Percentiles rank a stretch among this genome's conserved stretches.
Evolutionary conservation across 2,888 invertebrate species (phyloP).

Genomic region (Ommatoiulus sabulosus): DNA sequence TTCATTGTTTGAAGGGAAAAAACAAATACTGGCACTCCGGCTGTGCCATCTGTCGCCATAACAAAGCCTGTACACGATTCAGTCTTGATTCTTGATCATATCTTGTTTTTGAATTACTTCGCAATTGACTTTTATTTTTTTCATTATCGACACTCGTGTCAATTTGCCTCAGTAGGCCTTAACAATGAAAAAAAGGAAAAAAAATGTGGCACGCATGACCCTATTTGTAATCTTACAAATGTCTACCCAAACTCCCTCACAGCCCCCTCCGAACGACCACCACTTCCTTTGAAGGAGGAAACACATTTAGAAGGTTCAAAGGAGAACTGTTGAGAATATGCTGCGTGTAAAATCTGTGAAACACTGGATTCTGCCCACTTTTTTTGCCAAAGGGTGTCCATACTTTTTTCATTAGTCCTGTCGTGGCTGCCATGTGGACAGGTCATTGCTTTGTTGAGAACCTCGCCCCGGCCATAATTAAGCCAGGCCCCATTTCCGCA

Average conservation of each 20-base stretch:
- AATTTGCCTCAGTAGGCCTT: neutral
- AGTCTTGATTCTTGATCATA: neutral
- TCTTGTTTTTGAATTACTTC: neutral
- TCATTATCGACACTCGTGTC: neutral
- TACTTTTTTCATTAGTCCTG: neutral
- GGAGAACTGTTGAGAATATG: neutral
- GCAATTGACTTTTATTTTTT: neutral
- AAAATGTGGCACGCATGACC: neutral
- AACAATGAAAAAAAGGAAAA: neutral
- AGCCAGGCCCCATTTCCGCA: neutral
- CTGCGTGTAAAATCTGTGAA: neutral
- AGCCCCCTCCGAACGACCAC: neutral
- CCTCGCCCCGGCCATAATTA: slow-evolving; percentile 11
- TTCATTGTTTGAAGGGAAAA: too few relatives aligned
- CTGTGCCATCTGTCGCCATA: too few relatives aligned
- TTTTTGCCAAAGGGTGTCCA: slow-evolving; percentile 6
- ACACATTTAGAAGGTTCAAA: slow-evolving; percentile 5
- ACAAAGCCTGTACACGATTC: too few relatives aligned
- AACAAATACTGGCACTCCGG: too few relatives aligned
- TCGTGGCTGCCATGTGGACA: slow-evolving; percentile 4
- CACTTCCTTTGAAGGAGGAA: neutral
- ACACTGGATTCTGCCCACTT: neutral
- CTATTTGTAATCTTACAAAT: slow-evolving; percentile 14
- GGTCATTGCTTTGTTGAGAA: slow-evolving; percentile 13
- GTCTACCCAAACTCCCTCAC: neutral